These are phyloP conservation scores for Heliconius hermathena DNA, from an alignment of 1,140 invertebrate species.

Conservation along the genomic window DNA sequence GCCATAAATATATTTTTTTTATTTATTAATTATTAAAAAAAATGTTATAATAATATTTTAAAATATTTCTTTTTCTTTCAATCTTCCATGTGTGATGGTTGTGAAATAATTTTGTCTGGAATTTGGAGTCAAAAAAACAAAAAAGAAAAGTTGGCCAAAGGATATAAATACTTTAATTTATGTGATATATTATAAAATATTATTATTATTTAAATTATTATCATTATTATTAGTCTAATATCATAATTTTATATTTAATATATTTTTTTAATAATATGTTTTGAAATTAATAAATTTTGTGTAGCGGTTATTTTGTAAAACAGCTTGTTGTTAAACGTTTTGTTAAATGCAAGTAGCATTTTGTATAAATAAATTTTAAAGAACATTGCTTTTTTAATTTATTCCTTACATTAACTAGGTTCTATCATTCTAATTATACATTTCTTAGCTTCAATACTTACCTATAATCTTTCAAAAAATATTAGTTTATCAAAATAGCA, in stretches of 20 bases:
- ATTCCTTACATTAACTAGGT: not conserved
- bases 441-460: too few relatives aligned
- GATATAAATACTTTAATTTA: slow-evolving; percentile 13
- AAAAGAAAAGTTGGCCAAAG: slow-evolving; percentile 13
- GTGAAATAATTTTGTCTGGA: slow-evolving; percentile 19
- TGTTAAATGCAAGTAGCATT: slow-evolving; percentile 70
- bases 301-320: slow-evolving; percentile 62
- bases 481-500: too few relatives aligned
- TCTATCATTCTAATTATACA: too few relatives aligned
- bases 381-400: slow-evolving; percentile 48
- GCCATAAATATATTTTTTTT: not conserved
- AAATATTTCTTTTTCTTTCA: slow-evolving; percentile 2
- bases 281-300: slow-evolving; percentile 47
- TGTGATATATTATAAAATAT: slow-evolving; percentile 18
- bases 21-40: slow-evolving; percentile 4
- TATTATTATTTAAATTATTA: slow-evolving; percentile 15
- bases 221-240: slow-evolving; percentile 30
- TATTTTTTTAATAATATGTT: slow-evolving; percentile 26
- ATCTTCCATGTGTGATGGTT: slow-evolving; percentile 25
- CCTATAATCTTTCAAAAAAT: too few relatives aligned
- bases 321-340: slow-evolving; percentile 61
- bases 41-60: not conserved
- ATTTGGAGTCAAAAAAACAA: not conserved
- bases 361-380: slow-evolving; percentile 76
- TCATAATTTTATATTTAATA: slow-evolving; percentile 30